Percentiles rank a stretch among this genome's conserved stretches.
Conservation (phyloP, 2,888 invertebrate species). For the Brachypterus glaber region DNA sequence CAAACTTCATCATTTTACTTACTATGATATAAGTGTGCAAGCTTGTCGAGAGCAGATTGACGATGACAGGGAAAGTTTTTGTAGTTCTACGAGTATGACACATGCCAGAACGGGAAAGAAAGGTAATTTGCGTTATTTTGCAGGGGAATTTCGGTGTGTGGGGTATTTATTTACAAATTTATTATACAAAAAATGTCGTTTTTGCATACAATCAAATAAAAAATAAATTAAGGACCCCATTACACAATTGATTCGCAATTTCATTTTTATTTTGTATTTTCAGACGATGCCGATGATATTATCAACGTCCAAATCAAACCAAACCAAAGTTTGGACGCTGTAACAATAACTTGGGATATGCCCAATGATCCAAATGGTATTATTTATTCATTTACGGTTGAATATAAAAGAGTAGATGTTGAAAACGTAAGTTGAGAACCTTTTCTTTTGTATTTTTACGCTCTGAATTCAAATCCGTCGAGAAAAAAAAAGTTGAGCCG, state of each 20-base stretch:
- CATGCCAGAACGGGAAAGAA: constrained; percentile 40
- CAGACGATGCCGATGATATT: constrained; percentile 62
- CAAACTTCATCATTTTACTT: constrained; percentile 65
- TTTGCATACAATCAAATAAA: no score
- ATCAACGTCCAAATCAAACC: constrained; percentile 45
- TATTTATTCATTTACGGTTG: constrained; percentile 74
- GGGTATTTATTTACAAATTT: no score
- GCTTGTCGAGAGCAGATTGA: constrained; percentile 63
- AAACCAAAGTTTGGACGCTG: constrained; percentile 45
- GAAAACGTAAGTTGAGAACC: constrained; percentile 55
- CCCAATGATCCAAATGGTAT: constrained; percentile 81
- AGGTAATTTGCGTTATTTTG: no score
- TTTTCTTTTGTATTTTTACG: no score
- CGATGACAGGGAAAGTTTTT: constrained; percentile 39
- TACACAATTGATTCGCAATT: no score
- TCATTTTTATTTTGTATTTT: no score
- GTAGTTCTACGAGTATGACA: constrained; percentile 45
- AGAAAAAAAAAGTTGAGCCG: no score
- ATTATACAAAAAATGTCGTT: no score
- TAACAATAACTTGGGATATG: constrained; percentile 69
- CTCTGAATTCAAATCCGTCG: no score
- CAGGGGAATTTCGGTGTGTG: no score
- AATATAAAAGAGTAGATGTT: constrained; percentile 59
- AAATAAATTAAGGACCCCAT: no score
- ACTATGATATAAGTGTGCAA: constrained; percentile 64